Base-by-base conservation (phyloP, 2,888 invertebrate genomes). In the Ectemnius lituratus region DNA sequence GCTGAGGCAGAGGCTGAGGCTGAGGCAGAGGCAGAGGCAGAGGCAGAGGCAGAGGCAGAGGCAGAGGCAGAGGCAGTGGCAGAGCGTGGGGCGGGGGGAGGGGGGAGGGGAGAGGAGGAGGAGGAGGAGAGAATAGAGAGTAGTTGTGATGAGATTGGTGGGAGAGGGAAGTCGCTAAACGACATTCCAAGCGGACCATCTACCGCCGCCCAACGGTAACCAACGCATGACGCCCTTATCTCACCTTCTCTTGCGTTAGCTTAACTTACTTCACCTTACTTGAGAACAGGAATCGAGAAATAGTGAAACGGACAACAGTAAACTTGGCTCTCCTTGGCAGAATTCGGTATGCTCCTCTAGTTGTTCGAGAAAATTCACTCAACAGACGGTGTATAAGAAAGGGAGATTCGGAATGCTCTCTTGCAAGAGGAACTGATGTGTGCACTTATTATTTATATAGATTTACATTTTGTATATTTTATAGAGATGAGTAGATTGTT, bases 141-240 rank as follows among this genome's bases (percentile, higher is more conserved):
- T 75, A 56, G 23, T 45, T 68, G 73, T 75, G 83, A 85, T 79
- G 85, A 82, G 75, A 72, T 77, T 79, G 80, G 78, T 76, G 79
- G 86, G 88, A 89, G 88, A 87, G 88, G 86, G 88, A 90, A 90
- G 90, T 89, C 88, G 90, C 88, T 90, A 87, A 90, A 87, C 90
- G 88, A 84, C 90, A 90, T 90, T 90, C 90, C 90, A 88, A 85
- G 78, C 87, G 85, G 84, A 83, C 84, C 87, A 87, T 88, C 88
- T 88, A 88, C 85, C 88, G 88, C 90, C 89, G 87, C 89, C 89
- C 89, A 90, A 89, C 90, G 90, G 90, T 90, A 90, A 89, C 90
- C 87, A 86, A 86, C 87, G 87, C 88, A 85, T 86, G 83, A 88
- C 87, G 86, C 88, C 88, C 88, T 88, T 87, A 87, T 88, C 85